Conservation (phyloP, 2,888 invertebrate genomes). For the Caenorhabditis angaria region DNA sequence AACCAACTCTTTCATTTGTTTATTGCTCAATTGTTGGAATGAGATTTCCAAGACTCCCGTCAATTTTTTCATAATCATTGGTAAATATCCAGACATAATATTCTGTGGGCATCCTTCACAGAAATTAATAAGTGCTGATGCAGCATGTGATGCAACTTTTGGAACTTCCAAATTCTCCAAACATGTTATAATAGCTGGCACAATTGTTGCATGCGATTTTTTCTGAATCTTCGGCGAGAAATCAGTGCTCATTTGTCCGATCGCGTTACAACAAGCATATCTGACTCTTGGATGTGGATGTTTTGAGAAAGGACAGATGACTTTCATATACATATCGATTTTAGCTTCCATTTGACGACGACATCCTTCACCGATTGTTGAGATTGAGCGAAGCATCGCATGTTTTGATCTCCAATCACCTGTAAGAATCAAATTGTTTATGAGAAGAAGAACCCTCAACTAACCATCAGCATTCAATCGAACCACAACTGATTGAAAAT, state of each 20-base stretch:
- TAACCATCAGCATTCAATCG: conserved; percentile 13
- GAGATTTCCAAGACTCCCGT: conserved; percentile 88
- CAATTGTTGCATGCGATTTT: conserved; percentile 86
- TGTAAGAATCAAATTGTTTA: conserved; percentile 39
- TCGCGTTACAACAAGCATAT: conserved; percentile 96
- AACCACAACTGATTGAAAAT: conserved; percentile 71
- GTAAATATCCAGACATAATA: conserved; percentile 23
- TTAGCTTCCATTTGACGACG: conserved; percentile 96
- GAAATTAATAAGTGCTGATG: conserved; percentile 97
- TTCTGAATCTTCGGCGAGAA: conserved; percentile 96
- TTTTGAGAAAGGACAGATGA: not conserved
- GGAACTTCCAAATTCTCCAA: conserved; percentile 91
- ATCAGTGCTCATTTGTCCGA: conserved; percentile 98
- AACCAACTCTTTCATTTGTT: conserved; percentile 92
- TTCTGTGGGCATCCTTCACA: conserved; percentile 96
- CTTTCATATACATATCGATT: conserved; percentile 76
- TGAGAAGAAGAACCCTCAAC: not conserved
- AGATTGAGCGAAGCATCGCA: conserved; percentile 97
- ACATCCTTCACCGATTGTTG: conserved; percentile 97
- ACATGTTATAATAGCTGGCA: conserved; percentile 87
- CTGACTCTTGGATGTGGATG: conserved; percentile 84
- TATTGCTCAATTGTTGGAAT: conserved; percentile 88
- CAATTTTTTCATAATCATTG: conserved; percentile 84
- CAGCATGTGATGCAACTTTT: conserved; percentile 87
- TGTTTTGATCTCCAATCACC: conserved; percentile 78